Base-by-base conservation (phyloP, 2,797 vertebrate genomes). In the Scleropages formosus region DNA sequence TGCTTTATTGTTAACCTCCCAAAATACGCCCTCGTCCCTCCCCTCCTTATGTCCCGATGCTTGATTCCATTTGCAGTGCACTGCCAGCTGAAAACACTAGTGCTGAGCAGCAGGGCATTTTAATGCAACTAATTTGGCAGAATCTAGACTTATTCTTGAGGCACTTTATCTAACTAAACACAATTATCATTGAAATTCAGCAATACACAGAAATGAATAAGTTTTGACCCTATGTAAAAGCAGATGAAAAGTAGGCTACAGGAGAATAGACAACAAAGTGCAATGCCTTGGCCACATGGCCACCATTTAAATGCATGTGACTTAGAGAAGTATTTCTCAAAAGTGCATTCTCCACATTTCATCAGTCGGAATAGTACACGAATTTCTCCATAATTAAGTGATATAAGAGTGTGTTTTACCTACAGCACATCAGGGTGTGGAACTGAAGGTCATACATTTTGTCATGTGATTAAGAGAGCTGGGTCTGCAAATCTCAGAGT, bases 1-100 rank as follows among this genome's bases (percentile, higher is more conserved):
- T 69, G 12, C 20, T 49, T 69, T 69, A 69, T 69, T 69, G 66
- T 24, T 22, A 69, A 69, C 66, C 66, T 69, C 66, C 66, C 66
- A 69, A 46, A 69, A 69, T 24, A 69, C 66, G 44, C 66, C 66
- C 46, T 49, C 69, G 46, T 69, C 44, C 47, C 66, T 20, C 66
- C 66, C 24, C 66, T 51, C 66, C 66, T 49, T 69, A 69, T 69
- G 66, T 49, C 66, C n/a, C 4, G 26, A 15, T 39, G 31, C 31
- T 39, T 39, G 1, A 51, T 69, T 69, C 62, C 26, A 64, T 51
- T 51, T 69, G 24, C 12, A 68, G 22, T 66, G 22, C 22, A 69
- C 53, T 47, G 24, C 22, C 47, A 24, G 49, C 16, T 1, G n/a
- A 49, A 68, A 68, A 10, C n/a, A 22, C 66, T 8, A 11, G 13